phyloP scores from a whole-genome alignment of 2,888 invertebrate genomes.

The Idaea aversata region DNA sequence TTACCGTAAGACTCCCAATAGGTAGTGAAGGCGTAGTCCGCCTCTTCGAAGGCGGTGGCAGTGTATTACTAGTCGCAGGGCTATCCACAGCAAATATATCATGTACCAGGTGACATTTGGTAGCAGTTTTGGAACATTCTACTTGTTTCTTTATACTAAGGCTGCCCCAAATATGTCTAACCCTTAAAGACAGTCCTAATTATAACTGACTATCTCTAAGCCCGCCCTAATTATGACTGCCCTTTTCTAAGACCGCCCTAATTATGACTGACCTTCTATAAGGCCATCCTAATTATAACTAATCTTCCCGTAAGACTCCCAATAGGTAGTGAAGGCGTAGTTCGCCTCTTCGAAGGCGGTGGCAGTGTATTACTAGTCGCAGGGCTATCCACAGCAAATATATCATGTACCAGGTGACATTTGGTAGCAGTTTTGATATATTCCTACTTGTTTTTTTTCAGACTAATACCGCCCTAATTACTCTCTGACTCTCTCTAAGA shows the following conservation, averaged over 20 bases:
- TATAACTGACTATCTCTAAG: too few relatives aligned
- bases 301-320: slow-evolving; percentile 57
- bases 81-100: slow-evolving; percentile 49
- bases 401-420: slow-evolving; percentile 57
- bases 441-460: too few relatives aligned
- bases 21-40: slow-evolving; percentile 55
- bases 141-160: too few relatives aligned
- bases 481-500: too few relatives aligned
- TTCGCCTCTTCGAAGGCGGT: slow-evolving; percentile 54
- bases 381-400: slow-evolving; percentile 44
- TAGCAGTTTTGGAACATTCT: slow-evolving; percentile 80
- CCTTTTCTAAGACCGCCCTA: too few relatives aligned
- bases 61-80: slow-evolving; percentile 36
- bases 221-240: too few relatives aligned
- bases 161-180: too few relatives aligned
- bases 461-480: too few relatives aligned
- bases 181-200: too few relatives aligned
- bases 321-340: slow-evolving; percentile 52
- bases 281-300: too few relatives aligned
- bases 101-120: slow-evolving; percentile 55
- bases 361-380: slow-evolving; percentile 47
- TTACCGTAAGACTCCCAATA: slow-evolving; percentile 56
- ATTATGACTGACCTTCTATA: too few relatives aligned
- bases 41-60: slow-evolving; percentile 58
- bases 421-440: slow-evolving; percentile 73